Evolutionary conservation across 2,797 vertebrate genomes (phyloP), one percentile per base, ranked within the genome.

Genomic region (Rachycentron canadum): DNA sequence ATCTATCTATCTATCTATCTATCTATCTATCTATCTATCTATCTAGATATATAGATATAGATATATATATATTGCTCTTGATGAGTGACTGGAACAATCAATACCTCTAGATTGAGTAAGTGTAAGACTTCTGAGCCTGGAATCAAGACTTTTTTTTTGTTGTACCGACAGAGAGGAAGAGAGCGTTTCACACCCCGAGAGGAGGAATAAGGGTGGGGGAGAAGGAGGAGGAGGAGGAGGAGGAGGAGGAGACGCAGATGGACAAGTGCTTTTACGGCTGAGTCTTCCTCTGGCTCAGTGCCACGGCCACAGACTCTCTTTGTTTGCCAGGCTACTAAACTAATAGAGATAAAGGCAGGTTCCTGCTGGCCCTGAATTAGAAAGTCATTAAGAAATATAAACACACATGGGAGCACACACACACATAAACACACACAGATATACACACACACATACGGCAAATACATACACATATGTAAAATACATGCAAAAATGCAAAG

Each of bases 351-450:
- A 94, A 95, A 95, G 95, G 93, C 94, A 94, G 93, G 94, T 96
- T 96, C 95, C 94, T 95, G 95, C 95, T 95, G 95, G 94, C 95
- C 95, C 93, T 92, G 93, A 93, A 89, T 96, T 95, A 95, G 92
- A 93, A 92, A 95, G 93, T 95, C 95, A 96, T 95, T 96, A 95
- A 94, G 94, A 94, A 96, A 94, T 95, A 93, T 94, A 96, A 96
- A 96, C 94, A 95, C 90, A 91, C 88, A 82, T 68, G 69, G 62
- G 56, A 73, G 56, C 23, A 4, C 41, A 4, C 32, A 4, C 67
- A n/a, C 34, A 40, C 30, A 57, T 45, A 43, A 55, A 58, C 75
- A 65, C 58, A 55, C 53, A 43, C 52, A 62, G 49, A 30, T 28
- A 73, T 71, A 60, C 65, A 73, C 52, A 45, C 50, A 68, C 49